Conservation (phyloP, 2,797 vertebrate species). For the Manis pentadactyla region DNA sequence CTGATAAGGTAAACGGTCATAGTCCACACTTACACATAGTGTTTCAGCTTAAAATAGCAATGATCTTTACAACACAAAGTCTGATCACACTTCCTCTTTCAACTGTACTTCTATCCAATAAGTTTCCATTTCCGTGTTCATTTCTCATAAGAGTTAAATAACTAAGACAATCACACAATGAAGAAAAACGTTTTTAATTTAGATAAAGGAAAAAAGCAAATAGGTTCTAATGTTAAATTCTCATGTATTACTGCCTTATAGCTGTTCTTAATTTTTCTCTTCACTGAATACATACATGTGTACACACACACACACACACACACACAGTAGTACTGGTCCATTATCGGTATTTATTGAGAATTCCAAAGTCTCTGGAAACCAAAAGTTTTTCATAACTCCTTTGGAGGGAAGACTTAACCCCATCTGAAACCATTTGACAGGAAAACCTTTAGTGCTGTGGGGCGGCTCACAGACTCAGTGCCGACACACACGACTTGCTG, state of each 20-base stretch:
- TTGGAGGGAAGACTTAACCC: not conserved
- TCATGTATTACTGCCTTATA: not conserved
- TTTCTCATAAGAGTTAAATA: not conserved
- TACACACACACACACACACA: too few species aligned
- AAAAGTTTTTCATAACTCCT: not conserved
- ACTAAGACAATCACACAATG: not conserved
- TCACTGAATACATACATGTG: not conserved
- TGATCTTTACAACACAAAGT: not conserved
- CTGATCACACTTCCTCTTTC: not conserved
- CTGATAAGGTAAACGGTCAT: not conserved
- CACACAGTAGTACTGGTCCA: not conserved
- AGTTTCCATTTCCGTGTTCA: not conserved
- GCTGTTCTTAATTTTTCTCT: not conserved
- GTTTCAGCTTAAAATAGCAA: slow-evolving; percentile 12
- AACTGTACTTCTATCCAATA: not conserved
- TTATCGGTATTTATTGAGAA: not conserved
- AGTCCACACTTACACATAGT: not conserved
- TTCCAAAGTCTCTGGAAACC: not conserved
- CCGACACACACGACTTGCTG: accelerated
- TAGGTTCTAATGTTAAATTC: not conserved
- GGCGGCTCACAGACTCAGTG: not conserved
- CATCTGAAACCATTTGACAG: not conserved
- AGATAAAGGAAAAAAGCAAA: not conserved
- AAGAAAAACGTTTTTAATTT: not conserved
- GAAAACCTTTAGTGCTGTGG: not conserved